These are phyloP conservation scores for Notolepis coatsorum DNA, from an alignment of 2,797 vertebrate species.

Conservation along the genomic window DNA sequence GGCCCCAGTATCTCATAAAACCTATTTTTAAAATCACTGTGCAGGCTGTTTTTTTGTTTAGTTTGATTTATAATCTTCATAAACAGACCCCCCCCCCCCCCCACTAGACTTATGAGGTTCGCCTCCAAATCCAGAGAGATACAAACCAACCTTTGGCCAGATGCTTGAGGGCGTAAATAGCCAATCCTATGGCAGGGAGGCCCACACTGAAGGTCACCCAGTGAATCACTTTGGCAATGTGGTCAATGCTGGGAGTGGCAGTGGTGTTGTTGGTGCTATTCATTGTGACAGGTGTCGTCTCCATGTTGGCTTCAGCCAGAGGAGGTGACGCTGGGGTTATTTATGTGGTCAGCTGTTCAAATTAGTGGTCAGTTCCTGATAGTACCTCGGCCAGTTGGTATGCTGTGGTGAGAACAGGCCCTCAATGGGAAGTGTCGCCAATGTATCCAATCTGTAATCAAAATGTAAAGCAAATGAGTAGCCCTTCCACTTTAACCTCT, in stretches of 20 bases:
- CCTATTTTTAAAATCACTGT: not conserved
- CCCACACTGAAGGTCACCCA: conserved; percentile 69
- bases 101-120: no score
- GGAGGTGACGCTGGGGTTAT: conserved; percentile 22
- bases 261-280: conserved; percentile 6
- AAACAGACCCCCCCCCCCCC: no score
- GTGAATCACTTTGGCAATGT: conserved; percentile 52
- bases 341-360: conserved; percentile 44
- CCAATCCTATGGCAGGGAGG: conserved; percentile 66
- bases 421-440: not conserved
- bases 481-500: no score
- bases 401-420: not conserved
- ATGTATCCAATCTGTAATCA: not conserved
- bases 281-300: not conserved
- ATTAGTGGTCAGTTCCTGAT: conserved; percentile 3
- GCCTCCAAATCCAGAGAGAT: no score
- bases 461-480: no score
- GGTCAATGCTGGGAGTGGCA: not conserved
- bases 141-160: conserved; percentile 62
- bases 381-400: not conserved
- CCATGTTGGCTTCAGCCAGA: conserved; percentile 34
- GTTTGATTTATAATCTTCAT: no score
- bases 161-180: conserved; percentile 69
- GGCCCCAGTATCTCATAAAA: not conserved
- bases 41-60: no score